Evolutionary conservation across 2,797 vertebrate genomes (phyloP), one percentile per base, ranked within the genome.

Genomic region (Octomys mimax): DNA sequence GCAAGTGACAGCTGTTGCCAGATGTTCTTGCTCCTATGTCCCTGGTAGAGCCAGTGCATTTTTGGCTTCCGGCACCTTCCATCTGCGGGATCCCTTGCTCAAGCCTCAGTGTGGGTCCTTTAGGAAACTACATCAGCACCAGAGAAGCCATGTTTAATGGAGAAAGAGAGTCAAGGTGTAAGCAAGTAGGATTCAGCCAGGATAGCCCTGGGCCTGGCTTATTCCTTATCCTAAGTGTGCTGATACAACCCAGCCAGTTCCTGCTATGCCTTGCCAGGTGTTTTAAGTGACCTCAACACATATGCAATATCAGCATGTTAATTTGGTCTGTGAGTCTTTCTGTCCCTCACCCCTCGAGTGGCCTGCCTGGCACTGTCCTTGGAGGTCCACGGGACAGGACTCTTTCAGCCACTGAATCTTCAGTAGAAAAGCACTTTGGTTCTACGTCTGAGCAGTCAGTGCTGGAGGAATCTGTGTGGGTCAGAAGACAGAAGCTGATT

Each of bases 401-500:
- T 57, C 22, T 91, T 92, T 66, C 19, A 68, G 64, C 77, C n/a
- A 28, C 57, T 87, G 64, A 81, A 24, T 81, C 39, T 84, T 81
- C 18, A 68, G 12, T 68, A 91, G 73, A 82, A 61, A 90, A 78
- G 36, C 70, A 59, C n/a, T 4, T 1, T 59, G 66, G 62, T 11
- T 75, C 59, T 10, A 61, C 19, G 86, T 90, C 36, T 90, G 8
- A 62, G 28, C 5, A 46, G 31, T 66, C 39, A 73, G 66, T 12
- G 57, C 71, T 84, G 24, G 59, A 70, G 52, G 71, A 81, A 52
- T 84, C 42, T 81, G 68, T 81, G 68, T 95, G 88, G 42, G 82
- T 71, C 71, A 28, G 14, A 80, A 94, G 59, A 90, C 86, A 93
- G 85, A 80, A 93, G 89, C 42, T 62, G 93, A 92, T 71, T 96